Base-by-base conservation (phyloP, 1,140 invertebrate species). In the Drosophila lowei region DNA sequence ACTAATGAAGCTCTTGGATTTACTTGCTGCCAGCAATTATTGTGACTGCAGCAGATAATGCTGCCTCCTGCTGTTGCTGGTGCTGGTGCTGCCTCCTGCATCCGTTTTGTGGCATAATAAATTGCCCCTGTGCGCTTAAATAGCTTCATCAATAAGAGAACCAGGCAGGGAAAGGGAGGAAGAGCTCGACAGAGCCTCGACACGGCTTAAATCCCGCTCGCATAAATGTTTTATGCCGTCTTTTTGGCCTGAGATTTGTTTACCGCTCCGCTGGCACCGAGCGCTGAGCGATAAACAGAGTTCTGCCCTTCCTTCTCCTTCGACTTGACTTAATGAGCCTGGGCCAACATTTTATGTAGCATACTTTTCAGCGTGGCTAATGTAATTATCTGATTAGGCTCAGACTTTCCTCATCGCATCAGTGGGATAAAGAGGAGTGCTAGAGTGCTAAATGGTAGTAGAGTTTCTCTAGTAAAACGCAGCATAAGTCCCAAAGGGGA, bases 1-100 rank as follows among this genome's bases (percentile, higher is more conserved):
- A 84, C 80, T 84, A 84, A 84, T 84, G 80, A 84, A 84, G 77
- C 81, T 67, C 43, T 66, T 66, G 67, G 81, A 77, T 84, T 85
- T 85, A 85, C 80, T 84, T 73, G 72, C 77, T 73, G 63, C 42
- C 70, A 75, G 81, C 81, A 84, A 84, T 84, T 84, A 84, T 84
- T 80, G 81, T 65, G 72, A 79, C 67, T 71, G 55, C 48, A 70
- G 9, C 49, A 64, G 59, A 66, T 75, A 75, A 28, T 23, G 13
- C 38, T 23, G 18, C 38, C 41, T 16, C 16, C 21, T 52, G 13
- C 38, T 21, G 15, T 5, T 42, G 15, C 47, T 50, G 8, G 23
- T 9, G 13, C 25, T 43, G 8, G 13, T 50, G 16, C 41, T 48
- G 54, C 34, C 52, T 41, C 58, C 50, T 76, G 76, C 80, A 85